Percentiles rank a stretch among this genome's conserved stretches.
Evolutionary conservation across 2,797 vertebrate species (phyloP).

Genomic region (Myotis vivesi): DNA sequence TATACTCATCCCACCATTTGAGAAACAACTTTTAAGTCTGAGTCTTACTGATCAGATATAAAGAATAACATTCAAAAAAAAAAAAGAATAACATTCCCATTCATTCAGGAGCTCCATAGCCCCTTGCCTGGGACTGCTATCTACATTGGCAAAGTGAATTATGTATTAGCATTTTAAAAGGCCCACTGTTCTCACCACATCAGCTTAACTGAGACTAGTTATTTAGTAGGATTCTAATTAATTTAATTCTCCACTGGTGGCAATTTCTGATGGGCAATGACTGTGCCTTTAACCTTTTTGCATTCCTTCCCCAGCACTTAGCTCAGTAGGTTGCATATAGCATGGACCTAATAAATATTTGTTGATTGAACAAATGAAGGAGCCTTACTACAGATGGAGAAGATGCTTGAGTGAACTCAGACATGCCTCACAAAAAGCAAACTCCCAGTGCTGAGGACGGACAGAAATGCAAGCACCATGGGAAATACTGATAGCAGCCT

Average conservation of each 20-base stretch:
- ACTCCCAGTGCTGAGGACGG: not conserved
- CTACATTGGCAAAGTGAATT: conserved; percentile 65
- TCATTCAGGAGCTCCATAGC: not conserved
- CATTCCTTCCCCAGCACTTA: conserved; percentile 59
- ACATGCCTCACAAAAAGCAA: conserved; percentile 4
- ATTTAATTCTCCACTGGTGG: conserved; percentile 74
- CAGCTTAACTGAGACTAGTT: conserved; percentile 68
- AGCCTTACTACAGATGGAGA: conserved; percentile 28
- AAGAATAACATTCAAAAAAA: conserved; percentile 21
- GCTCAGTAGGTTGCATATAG: conserved; percentile 44
- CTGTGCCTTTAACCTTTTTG: conserved; percentile 67
- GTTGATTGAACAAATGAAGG: conserved; percentile 66
- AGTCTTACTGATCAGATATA: not conserved
- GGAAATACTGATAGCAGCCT: not conserved
- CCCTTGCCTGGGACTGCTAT: conserved; percentile 50
- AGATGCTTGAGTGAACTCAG: conserved; percentile 3
- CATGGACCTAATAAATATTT: conserved; percentile 69
- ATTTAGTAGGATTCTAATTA: conserved; percentile 75
- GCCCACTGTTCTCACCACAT: conserved; percentile 67
- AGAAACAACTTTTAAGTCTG: conserved; percentile 25
- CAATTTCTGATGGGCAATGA: conserved; percentile 59
- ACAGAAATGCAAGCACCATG: not conserved
- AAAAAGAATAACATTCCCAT: conserved; percentile 26
- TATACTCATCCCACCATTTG: not conserved
- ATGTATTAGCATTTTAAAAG: conserved; percentile 72